phyloP scores from a whole-genome alignment of 1,140 invertebrate genomes.

The Metopolophium dirhodum region DNA sequence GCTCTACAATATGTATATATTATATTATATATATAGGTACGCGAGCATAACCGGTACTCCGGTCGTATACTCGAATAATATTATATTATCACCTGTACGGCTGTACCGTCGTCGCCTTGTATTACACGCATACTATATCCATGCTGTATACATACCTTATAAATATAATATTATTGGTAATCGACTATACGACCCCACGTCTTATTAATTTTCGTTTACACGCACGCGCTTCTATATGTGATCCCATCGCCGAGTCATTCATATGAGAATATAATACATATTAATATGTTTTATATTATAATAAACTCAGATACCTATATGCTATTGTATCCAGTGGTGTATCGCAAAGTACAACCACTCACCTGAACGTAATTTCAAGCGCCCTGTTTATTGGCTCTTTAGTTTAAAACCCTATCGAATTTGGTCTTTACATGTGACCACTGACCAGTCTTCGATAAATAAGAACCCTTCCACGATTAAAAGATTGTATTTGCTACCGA shows the following conservation, averaged over 20 bases:
- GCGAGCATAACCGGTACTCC: neutral
- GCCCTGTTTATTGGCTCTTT: neutral
- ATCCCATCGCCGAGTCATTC: neutral
- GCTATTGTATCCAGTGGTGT: too few relatives aligned
- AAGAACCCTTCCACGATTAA: neutral
- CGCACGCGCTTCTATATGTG: neutral
- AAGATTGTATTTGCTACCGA: neutral
- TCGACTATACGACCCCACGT: neutral
- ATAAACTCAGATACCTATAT: neutral
- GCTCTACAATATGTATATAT: neutral
- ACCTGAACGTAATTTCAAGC: neutral
- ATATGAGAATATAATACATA: neutral
- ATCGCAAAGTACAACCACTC: too few relatives aligned
- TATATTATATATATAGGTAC: neutral
- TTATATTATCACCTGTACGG: neutral
- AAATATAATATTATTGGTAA: constrained; percentile 4
- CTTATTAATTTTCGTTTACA: constrained; percentile 1
- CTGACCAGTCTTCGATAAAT: neutral
- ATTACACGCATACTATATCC: neutral
- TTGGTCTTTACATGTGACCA: neutral
- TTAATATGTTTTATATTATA: neutral
- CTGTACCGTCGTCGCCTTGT: neutral
- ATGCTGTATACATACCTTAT: neutral
- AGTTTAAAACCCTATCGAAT: neutral
- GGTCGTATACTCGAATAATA: neutral